These are phyloP conservation scores for Helicoverpa armigera DNA, from an alignment of 1,140 invertebrate genomes.

Conservation along the genomic window DNA sequence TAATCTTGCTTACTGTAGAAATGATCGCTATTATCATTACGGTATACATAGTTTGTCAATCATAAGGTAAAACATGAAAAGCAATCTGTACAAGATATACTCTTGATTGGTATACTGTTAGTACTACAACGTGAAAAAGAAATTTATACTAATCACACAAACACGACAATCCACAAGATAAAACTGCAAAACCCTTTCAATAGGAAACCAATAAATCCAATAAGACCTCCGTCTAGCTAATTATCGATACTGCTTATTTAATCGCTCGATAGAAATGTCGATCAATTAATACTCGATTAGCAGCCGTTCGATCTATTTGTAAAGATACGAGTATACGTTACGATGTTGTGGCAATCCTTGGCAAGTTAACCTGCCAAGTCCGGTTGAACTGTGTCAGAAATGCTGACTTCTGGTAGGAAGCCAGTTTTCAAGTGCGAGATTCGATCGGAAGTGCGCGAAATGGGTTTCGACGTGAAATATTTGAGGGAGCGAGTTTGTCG, in stretches of 20 bases:
- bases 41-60: too few relatives aligned
- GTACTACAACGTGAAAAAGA: too few relatives aligned
- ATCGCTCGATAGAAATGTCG: neutral
- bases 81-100: too few relatives aligned
- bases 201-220: conserved; percentile 10
- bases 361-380: conserved; percentile 14
- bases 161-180: neutral
- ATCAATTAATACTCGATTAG: conserved; percentile 31
- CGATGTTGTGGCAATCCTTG: conserved; percentile 27
- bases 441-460: too few relatives aligned
- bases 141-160: too few relatives aligned
- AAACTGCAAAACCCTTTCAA: neutral
- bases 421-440: neutral
- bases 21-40: too few relatives aligned
- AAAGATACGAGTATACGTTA: conserved; percentile 2
- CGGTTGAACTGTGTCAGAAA: conserved; percentile 18
- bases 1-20: too few relatives aligned
- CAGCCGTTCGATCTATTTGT: neutral
- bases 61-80: too few relatives aligned
- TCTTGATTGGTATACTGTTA: too few relatives aligned
- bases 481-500: neutral
- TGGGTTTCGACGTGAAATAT: neutral
- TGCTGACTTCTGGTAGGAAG: conserved; percentile 22
- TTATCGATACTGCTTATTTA: neutral
- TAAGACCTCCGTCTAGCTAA: neutral